These are phyloP conservation scores for Brienomyrus longianalis DNA, from an alignment of 2,113 vertebrate genomes.

Conservation along the genomic window DNA sequence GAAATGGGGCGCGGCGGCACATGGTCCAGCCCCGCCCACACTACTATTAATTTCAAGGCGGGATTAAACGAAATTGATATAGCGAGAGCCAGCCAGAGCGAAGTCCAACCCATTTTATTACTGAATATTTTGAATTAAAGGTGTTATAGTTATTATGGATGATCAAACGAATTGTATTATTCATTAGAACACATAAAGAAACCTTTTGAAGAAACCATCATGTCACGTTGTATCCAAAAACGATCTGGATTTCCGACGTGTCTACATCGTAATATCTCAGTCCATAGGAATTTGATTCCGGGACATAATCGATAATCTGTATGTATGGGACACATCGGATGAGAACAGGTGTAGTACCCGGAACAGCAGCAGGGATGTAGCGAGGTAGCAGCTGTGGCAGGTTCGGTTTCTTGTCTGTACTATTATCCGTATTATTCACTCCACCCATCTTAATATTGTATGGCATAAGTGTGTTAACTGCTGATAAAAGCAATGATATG, in stretches of 20 bases:
- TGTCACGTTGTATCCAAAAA: not conserved
- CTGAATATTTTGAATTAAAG: not conserved
- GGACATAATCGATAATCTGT: not conserved
- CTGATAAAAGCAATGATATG: not conserved
- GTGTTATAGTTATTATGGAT: not conserved
- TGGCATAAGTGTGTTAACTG: not conserved
- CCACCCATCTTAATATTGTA: not conserved
- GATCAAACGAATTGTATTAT: not conserved
- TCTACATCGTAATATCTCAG: not conserved
- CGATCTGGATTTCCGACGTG: not conserved
- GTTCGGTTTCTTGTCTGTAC: not conserved
- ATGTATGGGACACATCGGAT: not conserved
- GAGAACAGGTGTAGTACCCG: not conserved
- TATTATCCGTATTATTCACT: not conserved
- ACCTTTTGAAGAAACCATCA: not conserved
- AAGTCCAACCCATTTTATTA: not conserved
- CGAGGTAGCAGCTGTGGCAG: not conserved
- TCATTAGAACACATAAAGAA: not conserved
- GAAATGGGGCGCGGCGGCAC: not conserved
- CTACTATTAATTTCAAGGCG: too few species aligned
- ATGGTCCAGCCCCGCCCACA: not conserved
- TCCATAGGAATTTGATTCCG: not conserved
- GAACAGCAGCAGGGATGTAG: not conserved
- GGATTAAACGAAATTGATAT: not conserved
- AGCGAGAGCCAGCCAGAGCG: not conserved